phyloP scores from a whole-genome alignment of 1,140 invertebrate genomes.

The Paraescarpia echinospica region DNA sequence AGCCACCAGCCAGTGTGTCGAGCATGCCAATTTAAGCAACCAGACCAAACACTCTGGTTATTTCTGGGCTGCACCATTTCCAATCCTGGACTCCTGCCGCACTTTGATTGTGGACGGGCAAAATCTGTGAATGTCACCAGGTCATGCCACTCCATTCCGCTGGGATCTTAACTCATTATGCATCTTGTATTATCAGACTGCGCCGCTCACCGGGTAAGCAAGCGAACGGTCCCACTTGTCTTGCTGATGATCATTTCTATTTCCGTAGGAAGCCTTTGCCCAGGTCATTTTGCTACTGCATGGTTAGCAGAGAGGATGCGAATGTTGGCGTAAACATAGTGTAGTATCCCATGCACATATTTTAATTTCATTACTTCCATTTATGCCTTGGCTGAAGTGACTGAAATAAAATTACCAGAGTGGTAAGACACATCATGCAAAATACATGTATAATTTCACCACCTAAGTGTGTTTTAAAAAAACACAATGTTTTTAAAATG shows the following conservation, averaged over 20 bases:
- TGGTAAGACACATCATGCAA: too few species aligned
- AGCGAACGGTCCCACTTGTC: background rate
- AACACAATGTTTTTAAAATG: too few species aligned
- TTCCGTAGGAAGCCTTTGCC: background rate
- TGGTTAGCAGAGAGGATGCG: background rate
- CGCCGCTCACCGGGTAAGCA: background rate
- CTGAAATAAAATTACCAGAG: too few species aligned
- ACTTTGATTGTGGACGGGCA: background rate
- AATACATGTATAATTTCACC: too few species aligned
- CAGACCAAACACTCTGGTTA: background rate
- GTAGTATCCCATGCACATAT: too few species aligned
- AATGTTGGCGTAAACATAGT: background rate
- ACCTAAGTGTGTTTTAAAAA: too few species aligned
- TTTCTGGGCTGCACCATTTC: background rate
- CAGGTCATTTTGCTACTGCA: background rate
- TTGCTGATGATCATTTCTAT: background rate
- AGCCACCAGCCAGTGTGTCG: background rate
- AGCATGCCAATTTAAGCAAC: background rate
- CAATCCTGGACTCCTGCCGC: background rate
- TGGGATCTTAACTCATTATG: background rate
- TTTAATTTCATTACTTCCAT: too few species aligned
- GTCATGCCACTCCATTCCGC: background rate
- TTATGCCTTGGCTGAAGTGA: too few species aligned
- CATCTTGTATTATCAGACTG: background rate
- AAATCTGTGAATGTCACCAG: background rate